Base-by-base conservation (phyloP, 92 coral and sea anemone genomes). In the Parazoanthus swiftii region DNA sequence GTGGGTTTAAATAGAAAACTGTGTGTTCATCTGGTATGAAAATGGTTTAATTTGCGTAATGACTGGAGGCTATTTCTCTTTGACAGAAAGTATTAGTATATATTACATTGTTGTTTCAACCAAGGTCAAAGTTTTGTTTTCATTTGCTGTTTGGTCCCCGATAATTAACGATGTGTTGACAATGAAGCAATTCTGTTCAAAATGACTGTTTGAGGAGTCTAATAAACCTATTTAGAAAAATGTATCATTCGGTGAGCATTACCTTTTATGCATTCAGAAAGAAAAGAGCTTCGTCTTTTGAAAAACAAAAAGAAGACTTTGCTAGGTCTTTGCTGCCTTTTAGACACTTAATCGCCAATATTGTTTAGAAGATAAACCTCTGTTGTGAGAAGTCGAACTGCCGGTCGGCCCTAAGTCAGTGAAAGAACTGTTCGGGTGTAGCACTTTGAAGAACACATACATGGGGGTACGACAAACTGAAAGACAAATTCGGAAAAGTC, bases 181-280 rank as follows among this genome's bases (percentile, higher is more conserved):
- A 70, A 25, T 25, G 33, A 46, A 35, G 59, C 43, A 33, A 46
- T 43, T 72, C 21, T 26, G 66, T 84, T 72, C 46, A 84, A 83
- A 84, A 71, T 84, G 66, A 84, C 79, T 84, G 59, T 35, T 70
- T 84, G 46, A 15, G n/a, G 78, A 68, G 43, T 14, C 26, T 29
- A 84, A 82, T 26, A 44, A 84, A 84, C 37, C 29, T 84, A 66
- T 84, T 84, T 84, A 71, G 77, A 33, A 48, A 72, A 9, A 21
- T 50, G 87, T 84, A 84, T 84, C 78, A 72, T 84, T 84, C 68
- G 67, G 87, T 84, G 87, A 84, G 68, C 51, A 84, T 29, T 46
- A 74, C 26, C 48, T 15, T 72, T 72, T 20, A 84, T 84, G 67
- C 79, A 44, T 21, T 15, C 65, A 18, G n/a, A 70, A 43, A 42